These are phyloP conservation scores for Achatina immaculata DNA, from an alignment of 1,140 invertebrate genomes.

Conservation along the genomic window DNA sequence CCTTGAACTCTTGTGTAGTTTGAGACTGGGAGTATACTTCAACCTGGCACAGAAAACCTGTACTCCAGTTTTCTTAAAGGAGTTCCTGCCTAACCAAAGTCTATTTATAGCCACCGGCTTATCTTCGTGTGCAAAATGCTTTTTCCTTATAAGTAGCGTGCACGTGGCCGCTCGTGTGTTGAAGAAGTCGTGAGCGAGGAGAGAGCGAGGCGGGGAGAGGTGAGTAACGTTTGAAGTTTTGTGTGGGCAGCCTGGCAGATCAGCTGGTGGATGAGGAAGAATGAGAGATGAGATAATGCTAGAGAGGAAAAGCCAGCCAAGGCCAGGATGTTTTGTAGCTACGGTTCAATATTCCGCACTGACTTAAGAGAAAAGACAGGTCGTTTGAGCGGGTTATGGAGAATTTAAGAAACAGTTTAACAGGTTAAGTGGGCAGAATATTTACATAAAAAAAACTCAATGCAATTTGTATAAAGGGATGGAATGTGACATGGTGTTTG, in stretches of 20 bases:
- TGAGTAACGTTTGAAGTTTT: background rate
- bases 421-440: too few species aligned
- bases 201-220: background rate
- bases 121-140: background rate
- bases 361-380: too few species aligned
- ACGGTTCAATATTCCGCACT: too few species aligned
- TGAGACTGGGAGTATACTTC: background rate
- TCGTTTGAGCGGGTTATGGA: too few species aligned
- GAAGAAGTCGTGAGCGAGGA: background rate
- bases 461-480: too few species aligned
- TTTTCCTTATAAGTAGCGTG: conserved; percentile 10
- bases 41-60: background rate
- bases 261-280: too few species aligned
- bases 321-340: too few species aligned
- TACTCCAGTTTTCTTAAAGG: background rate
- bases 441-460: too few species aligned
- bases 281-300: too few species aligned
- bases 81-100: background rate
- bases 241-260: background rate
- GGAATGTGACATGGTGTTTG: too few species aligned
- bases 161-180: background rate
- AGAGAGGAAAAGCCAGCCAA: too few species aligned
- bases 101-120: background rate
- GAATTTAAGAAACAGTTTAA: too few species aligned
- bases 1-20: background rate